Conservation (phyloP, 2,797 vertebrate genomes). For the Rachycentron canadum region DNA sequence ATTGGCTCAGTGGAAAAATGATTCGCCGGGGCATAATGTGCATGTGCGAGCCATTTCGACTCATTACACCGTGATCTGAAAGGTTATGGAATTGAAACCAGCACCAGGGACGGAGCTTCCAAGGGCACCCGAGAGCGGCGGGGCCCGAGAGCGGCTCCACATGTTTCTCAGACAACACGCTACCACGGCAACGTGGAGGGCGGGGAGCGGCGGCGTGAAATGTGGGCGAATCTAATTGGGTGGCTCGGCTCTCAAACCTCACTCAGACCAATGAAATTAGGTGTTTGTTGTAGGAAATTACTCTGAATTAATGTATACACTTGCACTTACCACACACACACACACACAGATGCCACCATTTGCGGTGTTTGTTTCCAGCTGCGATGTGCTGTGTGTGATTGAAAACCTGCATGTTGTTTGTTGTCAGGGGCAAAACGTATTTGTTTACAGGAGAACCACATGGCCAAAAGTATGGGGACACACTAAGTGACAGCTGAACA, state of each 20-base stretch:
- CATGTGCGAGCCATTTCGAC: constrained; percentile 84
- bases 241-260: constrained; percentile 72
- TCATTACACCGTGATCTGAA: constrained; percentile 84
- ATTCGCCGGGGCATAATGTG: constrained; percentile 76
- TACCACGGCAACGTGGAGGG: constrained; percentile 48
- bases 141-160: constrained; percentile 63
- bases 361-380: constrained; percentile 48
- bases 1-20: constrained; percentile 74
- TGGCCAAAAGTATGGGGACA: constrained; percentile 18
- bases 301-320: constrained; percentile 69
- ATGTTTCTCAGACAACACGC: constrained; percentile 73
- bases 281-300: constrained; percentile 79
- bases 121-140: constrained; percentile 59
- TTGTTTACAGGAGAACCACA: constrained; percentile 15
- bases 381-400: constrained; percentile 36
- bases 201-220: neutral
- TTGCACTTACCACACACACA: constrained; percentile 51
- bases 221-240: constrained; percentile 74
- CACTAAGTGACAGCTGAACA: neutral
- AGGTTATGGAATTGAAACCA: constrained; percentile 85
- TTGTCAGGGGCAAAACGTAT: neutral
- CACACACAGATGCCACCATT: constrained; percentile 19
- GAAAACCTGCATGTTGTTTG: constrained; percentile 15
- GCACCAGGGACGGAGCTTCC: constrained; percentile 69
- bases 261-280: constrained; percentile 72